Evolutionary conservation across 2,797 vertebrate genomes (phyloP).

Genomic region (Champsocephalus esox): DNA sequence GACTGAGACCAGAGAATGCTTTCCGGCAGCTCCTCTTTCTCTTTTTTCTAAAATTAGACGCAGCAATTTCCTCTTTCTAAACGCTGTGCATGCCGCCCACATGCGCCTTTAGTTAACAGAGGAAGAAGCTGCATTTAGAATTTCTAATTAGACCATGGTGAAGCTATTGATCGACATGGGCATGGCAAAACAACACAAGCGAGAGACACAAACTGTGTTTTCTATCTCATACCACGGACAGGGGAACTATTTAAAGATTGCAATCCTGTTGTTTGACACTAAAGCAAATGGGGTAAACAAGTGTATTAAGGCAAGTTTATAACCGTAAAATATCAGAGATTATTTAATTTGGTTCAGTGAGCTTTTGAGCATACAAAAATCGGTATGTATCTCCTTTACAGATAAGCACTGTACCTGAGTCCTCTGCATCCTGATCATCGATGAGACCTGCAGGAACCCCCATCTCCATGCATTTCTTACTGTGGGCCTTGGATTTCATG

Average conservation of each 20-base stretch:
- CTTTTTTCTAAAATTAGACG: slow-evolving; percentile 82
- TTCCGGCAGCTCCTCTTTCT: slow-evolving; percentile 72
- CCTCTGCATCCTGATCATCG: slow-evolving; percentile 96
- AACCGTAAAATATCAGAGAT: slow-evolving; percentile 19
- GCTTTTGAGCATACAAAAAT: slow-evolving; percentile 6
- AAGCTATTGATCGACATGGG: slow-evolving; percentile 76
- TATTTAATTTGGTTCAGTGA: background rate
- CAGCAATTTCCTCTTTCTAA: slow-evolving; percentile 85
- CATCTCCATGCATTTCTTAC: slow-evolving; percentile 99
- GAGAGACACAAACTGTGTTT: slow-evolving; percentile 50
- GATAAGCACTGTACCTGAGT: slow-evolving; percentile 89
- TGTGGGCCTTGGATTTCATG: slow-evolving; percentile 99
- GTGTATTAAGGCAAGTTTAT: slow-evolving; percentile 3
- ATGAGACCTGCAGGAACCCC: slow-evolving; percentile 91
- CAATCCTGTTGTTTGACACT: slow-evolving; percentile 35
- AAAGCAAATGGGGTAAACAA: slow-evolving; percentile 38
- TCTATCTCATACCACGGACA: slow-evolving; percentile 56
- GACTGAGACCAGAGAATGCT: slow-evolving; percentile 72
- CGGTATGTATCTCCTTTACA: slow-evolving; percentile 4
- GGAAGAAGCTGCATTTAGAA: slow-evolving; percentile 83
- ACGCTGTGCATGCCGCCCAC: slow-evolving; percentile 81
- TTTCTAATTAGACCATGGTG: slow-evolving; percentile 80
- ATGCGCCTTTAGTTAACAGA: slow-evolving; percentile 79
- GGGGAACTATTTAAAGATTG: slow-evolving; percentile 60
- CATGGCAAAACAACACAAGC: slow-evolving; percentile 63